These are phyloP conservation scores for Leptodactylus fallax DNA, from an alignment of 2,797 vertebrate species.

Conservation along the genomic window DNA sequence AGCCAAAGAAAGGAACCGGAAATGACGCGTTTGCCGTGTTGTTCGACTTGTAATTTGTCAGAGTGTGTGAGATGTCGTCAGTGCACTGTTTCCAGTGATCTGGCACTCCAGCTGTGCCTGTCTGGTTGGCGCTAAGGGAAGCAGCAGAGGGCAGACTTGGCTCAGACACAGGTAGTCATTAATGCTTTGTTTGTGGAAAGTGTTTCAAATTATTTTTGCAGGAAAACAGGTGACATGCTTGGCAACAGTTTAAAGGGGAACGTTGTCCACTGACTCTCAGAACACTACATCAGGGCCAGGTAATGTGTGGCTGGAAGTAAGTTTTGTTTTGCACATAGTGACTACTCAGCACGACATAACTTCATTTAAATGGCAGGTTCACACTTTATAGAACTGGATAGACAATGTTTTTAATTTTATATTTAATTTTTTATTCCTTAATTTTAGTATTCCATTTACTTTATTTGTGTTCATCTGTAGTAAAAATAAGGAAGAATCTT, in stretches of 20 bases:
- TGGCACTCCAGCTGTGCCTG: not conserved
- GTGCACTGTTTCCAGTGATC: not conserved
- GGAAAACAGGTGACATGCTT: too few species aligned
- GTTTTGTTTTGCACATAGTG: not conserved
- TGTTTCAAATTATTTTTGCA: too few species aligned
- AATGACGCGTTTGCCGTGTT: conserved; percentile 39
- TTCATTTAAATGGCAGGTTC: too few species aligned
- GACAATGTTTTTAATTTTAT: too few species aligned
- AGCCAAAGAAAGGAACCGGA: conserved; percentile 8
- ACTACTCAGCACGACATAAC: not conserved
- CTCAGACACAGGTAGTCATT: not conserved
- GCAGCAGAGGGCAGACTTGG: not conserved
- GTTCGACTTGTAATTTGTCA: not conserved
- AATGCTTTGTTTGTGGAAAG: not conserved
- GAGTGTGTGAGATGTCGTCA: not conserved
- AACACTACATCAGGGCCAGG: too few species aligned
- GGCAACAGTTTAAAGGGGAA: too few species aligned
- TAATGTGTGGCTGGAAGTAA: not conserved
- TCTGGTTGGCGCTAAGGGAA: not conserved
- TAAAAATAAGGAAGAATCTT: too few species aligned
- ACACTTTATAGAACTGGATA: too few species aligned
- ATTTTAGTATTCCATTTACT: too few species aligned
- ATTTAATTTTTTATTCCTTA: too few species aligned
- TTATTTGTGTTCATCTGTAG: too few species aligned
- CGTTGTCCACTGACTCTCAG: too few species aligned